Evolutionary conservation across 2,113 vertebrate genomes (phyloP).

Genomic region (Tupaia tana): DNA sequence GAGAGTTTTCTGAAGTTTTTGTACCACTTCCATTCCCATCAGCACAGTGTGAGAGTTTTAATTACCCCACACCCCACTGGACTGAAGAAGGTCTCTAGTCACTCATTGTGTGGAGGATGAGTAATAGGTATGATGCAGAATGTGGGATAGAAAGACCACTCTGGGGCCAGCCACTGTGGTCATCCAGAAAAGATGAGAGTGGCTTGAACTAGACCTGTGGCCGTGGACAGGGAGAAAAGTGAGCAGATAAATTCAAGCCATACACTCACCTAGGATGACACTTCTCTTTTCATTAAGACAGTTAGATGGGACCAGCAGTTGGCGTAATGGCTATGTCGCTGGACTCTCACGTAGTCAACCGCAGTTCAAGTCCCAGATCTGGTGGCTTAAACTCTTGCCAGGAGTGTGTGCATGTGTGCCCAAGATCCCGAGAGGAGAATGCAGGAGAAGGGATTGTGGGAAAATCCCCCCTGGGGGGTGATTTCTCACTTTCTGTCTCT

Average conservation of each 20-base stretch:
- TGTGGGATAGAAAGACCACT: not conserved
- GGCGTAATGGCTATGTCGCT: too few relatives aligned
- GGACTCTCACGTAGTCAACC: too few relatives aligned
- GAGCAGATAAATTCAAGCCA: not conserved
- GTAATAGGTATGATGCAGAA: not conserved
- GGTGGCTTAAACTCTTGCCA: too few relatives aligned
- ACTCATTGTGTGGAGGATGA: not conserved
- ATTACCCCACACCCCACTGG: not conserved
- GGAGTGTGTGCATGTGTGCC: too few relatives aligned
- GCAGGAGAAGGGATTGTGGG: too few relatives aligned
- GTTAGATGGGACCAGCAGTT: not conserved
- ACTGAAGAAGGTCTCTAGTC: not conserved
- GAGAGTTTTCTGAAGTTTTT: not conserved
- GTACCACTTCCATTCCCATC: not conserved
- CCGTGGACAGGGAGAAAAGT: not conserved
- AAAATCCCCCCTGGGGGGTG: too few relatives aligned
- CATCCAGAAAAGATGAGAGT: not conserved
- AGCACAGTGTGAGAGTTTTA: not conserved
- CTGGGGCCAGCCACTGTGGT: not conserved
- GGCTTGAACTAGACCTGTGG: not conserved
- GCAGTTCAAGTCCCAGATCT: too few relatives aligned
- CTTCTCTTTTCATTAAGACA: not conserved
- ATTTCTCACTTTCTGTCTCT: too few relatives aligned
- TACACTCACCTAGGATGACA: not conserved
- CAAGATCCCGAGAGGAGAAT: too few relatives aligned